phyloP scores from a whole-genome alignment of 1,140 invertebrate species.

The Plutomurus gul region DNA sequence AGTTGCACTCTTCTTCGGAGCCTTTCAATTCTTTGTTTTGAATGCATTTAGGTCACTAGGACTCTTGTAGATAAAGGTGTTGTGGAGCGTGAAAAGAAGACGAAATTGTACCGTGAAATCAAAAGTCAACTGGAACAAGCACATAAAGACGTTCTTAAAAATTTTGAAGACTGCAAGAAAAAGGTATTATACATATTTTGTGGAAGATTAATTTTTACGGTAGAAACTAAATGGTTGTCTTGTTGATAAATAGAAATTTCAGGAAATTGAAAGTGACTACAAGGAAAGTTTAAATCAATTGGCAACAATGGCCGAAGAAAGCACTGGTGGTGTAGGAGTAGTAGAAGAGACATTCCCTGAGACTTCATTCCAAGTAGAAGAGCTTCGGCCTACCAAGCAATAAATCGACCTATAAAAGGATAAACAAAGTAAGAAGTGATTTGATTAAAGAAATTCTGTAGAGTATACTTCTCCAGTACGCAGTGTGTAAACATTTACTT shows the following conservation, averaged over 20 bases:
- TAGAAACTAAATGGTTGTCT: not conserved
- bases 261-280: conserved; percentile 12
- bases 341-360: conserved; percentile 29
- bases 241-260: not conserved
- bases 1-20: too few species aligned
- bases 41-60: too few species aligned
- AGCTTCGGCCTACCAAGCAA: conserved; percentile 49
- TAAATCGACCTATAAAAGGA: conserved; percentile 45
- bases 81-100: conserved; percentile 68
- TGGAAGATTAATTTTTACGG: not conserved
- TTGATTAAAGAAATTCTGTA: not conserved
- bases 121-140: conserved; percentile 57
- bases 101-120: conserved; percentile 56
- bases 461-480: too few species aligned
- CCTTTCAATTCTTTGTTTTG: too few species aligned
- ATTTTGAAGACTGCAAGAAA: conserved; percentile 54
- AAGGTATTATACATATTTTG: conserved; percentile 48
- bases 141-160: conserved; percentile 57
- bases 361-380: conserved; percentile 34
- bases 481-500: too few species aligned
- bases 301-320: conserved; percentile 7
- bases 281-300: not conserved
- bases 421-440: conserved; percentile 12
- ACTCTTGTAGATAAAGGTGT: conserved; percentile 81
- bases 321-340: conserved; percentile 11